These are phyloP conservation scores for Amblyjoppa proteus DNA, from an alignment of 2,888 invertebrate genomes.

Conservation along the genomic window DNA sequence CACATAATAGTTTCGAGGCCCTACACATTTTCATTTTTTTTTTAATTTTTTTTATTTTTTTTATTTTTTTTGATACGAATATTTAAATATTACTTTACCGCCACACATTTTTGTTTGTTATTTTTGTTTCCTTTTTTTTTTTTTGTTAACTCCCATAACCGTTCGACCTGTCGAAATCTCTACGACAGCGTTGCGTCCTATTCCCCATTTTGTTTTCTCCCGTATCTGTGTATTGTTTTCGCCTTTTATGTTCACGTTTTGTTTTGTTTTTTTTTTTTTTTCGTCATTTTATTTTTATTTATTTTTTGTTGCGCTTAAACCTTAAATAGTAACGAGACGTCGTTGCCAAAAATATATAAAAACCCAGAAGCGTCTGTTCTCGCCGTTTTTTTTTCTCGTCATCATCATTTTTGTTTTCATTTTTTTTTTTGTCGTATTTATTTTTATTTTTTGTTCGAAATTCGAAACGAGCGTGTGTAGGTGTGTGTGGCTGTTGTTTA, in stretches of 20 bases:
- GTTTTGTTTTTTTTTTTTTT: conserved; percentile 67
- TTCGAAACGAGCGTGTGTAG: conserved; percentile 69
- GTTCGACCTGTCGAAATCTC: conserved; percentile 83
- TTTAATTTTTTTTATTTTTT: conserved; percentile 32
- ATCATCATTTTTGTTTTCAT: conserved; percentile 57
- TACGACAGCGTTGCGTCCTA: conserved; percentile 78
- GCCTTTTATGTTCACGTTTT: conserved; percentile 67
- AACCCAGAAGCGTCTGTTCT: conserved; percentile 81
- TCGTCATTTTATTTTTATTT: conserved; percentile 38
- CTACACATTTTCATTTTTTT: conserved; percentile 81
- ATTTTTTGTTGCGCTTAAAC: conserved; percentile 81
- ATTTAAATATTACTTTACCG: conserved; percentile 83
- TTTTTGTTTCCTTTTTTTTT: conserved; percentile 45
- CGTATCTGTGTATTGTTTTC: conserved; percentile 70
- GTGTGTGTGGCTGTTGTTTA: conserved; percentile 56
- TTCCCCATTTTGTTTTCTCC: conserved; percentile 71
- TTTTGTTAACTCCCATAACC: conserved; percentile 73
- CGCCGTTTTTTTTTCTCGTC: conserved; percentile 70
- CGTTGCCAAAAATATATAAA: conserved; percentile 85
- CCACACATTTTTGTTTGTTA: conserved; percentile 71
- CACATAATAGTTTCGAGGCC: conserved; percentile 80
- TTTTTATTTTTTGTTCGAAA: conserved; percentile 68
- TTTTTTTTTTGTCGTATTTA: conserved; percentile 69
- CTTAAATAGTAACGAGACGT: conserved; percentile 84
- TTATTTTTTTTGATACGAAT: conserved; percentile 83